Evolutionary conservation across 1,140 invertebrate genomes (phyloP).

Genomic region (Lasioglossum baleicum): DNA sequence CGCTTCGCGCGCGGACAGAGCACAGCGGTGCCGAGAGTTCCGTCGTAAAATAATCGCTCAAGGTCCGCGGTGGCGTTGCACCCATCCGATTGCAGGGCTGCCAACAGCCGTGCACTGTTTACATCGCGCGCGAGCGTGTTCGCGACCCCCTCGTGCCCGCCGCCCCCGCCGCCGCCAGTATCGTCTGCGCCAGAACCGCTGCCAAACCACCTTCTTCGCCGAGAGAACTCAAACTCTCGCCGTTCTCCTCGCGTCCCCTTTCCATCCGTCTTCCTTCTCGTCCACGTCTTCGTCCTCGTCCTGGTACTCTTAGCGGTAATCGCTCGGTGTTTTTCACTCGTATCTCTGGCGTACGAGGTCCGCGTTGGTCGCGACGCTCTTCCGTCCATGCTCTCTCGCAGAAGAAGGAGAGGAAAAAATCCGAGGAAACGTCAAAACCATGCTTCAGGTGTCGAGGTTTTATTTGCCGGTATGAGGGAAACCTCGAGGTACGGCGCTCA

Average conservation of each 20-base stretch:
- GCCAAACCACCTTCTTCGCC: background rate
- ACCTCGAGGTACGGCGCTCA: too few relatives aligned
- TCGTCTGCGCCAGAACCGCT: too few relatives aligned
- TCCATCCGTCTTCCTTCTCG: background rate
- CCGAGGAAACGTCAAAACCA: too few relatives aligned
- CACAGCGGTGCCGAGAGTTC: constrained; percentile 34
- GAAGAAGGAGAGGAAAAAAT: background rate
- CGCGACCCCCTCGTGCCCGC: background rate
- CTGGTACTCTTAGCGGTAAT: background rate
- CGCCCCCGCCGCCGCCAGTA: background rate
- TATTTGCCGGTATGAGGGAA: too few relatives aligned
- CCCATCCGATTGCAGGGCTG: constrained; percentile 69
- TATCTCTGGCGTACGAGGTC: background rate
- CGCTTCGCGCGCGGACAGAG: constrained; percentile 9
- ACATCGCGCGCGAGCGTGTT: constrained; percentile 52
- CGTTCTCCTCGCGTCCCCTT: constrained; percentile 11
- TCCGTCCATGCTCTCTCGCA: background rate
- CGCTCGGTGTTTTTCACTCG: background rate
- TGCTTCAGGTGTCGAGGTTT: too few relatives aligned
- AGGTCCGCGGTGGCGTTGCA: constrained; percentile 78
- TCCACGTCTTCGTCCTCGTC: background rate
- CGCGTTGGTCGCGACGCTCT: background rate
- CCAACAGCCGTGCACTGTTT: constrained; percentile 73
- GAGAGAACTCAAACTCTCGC: background rate
- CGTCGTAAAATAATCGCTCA: constrained; percentile 78